Conservation (phyloP, 2,888 invertebrate genomes). For the Parasteatoda lunata region DNA sequence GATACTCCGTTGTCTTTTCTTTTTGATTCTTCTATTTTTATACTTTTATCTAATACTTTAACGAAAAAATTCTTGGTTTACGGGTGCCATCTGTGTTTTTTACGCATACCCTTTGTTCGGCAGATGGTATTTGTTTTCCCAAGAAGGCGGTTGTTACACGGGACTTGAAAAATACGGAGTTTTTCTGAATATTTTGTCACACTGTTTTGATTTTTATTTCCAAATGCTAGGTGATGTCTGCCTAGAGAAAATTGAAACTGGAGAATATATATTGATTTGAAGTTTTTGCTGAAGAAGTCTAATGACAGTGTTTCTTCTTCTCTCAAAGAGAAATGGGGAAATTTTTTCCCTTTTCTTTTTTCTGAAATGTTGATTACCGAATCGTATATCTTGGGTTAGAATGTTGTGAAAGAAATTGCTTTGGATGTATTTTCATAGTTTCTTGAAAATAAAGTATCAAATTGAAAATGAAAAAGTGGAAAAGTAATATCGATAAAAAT, state of each 20-base stretch:
- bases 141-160: constrained; percentile 13
- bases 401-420: too few species aligned
- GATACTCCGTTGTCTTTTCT: neutral
- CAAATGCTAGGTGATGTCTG: neutral
- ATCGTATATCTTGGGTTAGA: too few species aligned
- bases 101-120: constrained; percentile 4
- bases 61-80: constrained; percentile 4
- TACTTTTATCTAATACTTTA: constrained; percentile 24
- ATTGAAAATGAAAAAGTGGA: too few species aligned
- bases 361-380: too few species aligned
- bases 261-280: constrained; percentile 22
- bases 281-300: neutral
- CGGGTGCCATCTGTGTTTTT: neutral
- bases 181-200: constrained; percentile 36
- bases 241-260: constrained; percentile 20
- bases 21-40: constrained; percentile 27
- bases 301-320: constrained; percentile 9
- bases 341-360: neutral
- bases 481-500: too few species aligned
- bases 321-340: neutral
- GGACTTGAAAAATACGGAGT: neutral
- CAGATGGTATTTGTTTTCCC: constrained; percentile 31
- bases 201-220: neutral
- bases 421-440: too few species aligned
- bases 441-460: too few species aligned